Evolutionary conservation across 1,140 invertebrate species (phyloP).

Genomic region (Pentalonia nigronervosa): DNA sequence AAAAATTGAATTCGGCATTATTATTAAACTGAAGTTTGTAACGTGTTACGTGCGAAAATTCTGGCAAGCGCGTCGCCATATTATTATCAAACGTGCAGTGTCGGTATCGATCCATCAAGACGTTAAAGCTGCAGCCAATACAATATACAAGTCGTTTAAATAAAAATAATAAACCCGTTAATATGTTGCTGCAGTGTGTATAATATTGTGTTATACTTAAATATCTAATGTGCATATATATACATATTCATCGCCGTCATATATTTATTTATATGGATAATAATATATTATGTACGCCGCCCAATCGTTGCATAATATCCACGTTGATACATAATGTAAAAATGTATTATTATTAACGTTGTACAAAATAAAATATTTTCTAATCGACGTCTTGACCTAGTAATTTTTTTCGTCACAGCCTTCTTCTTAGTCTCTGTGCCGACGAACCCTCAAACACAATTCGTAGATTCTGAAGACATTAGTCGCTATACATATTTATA

Average conservation of each 20-base stretch:
- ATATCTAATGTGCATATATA: too few species aligned
- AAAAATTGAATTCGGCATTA: not conserved
- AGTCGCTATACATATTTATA: not conserved
- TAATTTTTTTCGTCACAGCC: not conserved
- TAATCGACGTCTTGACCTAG: constrained; percentile 22
- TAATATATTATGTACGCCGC: not conserved
- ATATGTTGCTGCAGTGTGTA: not conserved
- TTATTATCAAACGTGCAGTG: not conserved
- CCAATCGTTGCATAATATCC: not conserved
- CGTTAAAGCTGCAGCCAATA: too few species aligned
- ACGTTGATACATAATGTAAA: not conserved
- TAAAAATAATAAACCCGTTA: not conserved
- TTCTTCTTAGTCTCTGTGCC: not conserved
- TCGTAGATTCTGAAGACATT: not conserved
- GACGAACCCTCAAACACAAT: not conserved
- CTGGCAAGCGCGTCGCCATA: not conserved
- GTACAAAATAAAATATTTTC: not conserved
- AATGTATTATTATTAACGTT: not conserved
- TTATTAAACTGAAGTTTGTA: not conserved
- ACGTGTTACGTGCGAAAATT: not conserved
- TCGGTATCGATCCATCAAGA: not conserved
- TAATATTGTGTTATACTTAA: not conserved
- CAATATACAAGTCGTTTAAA: not conserved
- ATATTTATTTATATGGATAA: not conserved
- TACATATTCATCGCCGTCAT: not conserved